Conservation (phyloP, 1,140 invertebrate species). For the Stegodyphus dumicola region DNA sequence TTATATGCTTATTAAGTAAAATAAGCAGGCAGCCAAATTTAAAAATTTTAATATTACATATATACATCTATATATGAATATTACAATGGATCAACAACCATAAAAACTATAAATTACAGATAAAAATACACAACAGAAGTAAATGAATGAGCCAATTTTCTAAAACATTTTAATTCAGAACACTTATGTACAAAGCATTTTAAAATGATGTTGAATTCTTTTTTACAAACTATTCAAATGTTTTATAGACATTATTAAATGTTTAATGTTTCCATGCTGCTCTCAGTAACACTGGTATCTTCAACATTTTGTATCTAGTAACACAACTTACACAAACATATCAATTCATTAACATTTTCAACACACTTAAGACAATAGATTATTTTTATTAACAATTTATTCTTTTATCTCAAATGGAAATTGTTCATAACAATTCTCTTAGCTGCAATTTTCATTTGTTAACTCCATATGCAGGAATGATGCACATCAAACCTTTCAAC, state of each 20-base stretch:
- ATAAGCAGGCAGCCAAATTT: slow-evolving; percentile 33
- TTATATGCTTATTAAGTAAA: neutral
- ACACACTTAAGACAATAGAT: too few relatives aligned
- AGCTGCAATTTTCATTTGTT: too few relatives aligned
- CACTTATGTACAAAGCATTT: slow-evolving; percentile 12
- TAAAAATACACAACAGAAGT: slow-evolving; percentile 18
- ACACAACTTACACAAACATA: too few relatives aligned
- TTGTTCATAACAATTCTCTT: too few relatives aligned
- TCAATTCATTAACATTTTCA: too few relatives aligned
- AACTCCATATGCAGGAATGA: too few relatives aligned
- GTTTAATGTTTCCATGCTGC: too few relatives aligned
- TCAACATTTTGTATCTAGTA: too few relatives aligned
- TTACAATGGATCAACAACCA: slow-evolving; percentile 38
- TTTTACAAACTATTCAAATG: neutral
- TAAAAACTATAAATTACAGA: slow-evolving; percentile 43
- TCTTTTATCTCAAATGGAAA: too few relatives aligned
- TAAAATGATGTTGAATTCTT: neutral
- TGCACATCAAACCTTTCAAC: too few relatives aligned
- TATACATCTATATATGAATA: slow-evolving; percentile 38
- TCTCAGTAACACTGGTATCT: too few relatives aligned
- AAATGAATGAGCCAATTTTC: slow-evolving; percentile 21
- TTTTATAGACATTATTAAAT: neutral
- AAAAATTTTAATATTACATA: slow-evolving; percentile 50
- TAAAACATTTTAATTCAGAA: slow-evolving; percentile 36
- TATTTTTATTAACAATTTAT: too few relatives aligned